Evolutionary conservation across 2,888 invertebrate genomes (phyloP).

Genomic region (Noctua fimbriata): DNA sequence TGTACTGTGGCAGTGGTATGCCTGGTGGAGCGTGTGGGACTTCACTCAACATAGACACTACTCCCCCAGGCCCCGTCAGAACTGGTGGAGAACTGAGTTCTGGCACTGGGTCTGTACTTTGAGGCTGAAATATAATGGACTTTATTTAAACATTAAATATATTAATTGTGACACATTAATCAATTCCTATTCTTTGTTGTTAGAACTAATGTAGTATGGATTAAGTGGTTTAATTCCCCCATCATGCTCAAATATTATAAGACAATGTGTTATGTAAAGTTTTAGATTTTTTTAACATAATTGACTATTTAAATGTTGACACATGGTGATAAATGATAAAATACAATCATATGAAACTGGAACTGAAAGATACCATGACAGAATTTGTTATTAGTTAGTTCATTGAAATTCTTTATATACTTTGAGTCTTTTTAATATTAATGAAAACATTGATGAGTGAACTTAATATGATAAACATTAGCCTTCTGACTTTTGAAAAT

Average conservation of each 20-base stretch:
- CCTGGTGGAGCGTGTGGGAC: constrained; percentile 87
- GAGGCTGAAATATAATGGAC: constrained; percentile 77
- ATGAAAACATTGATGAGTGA: constrained; percentile 19
- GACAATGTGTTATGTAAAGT: not conserved
- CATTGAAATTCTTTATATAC: constrained; percentile 22
- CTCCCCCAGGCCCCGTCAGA: constrained; percentile 76
- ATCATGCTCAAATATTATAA: constrained; percentile 8
- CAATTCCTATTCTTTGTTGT: not conserved
- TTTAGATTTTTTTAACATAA: not conserved
- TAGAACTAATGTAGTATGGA: not conserved
- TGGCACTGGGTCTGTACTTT: constrained; percentile 81
- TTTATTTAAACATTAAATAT: constrained; percentile 34
- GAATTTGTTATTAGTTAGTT: not conserved
- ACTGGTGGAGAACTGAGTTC: constrained; percentile 85
- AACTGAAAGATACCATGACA: constrained; percentile 18
- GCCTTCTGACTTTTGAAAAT: not conserved
- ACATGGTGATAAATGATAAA: constrained; percentile 27
- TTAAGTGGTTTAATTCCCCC: not conserved
- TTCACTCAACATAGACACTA: constrained; percentile 83
- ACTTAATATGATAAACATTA: constrained; percentile 13
- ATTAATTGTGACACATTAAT: not conserved
- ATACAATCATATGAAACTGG: not conserved
- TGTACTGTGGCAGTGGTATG: constrained; percentile 86
- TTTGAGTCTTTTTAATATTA: constrained; percentile 19
- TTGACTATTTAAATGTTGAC: constrained; percentile 7